These are phyloP conservation scores for Hylaeus anthracinus DNA, from an alignment of 1,140 invertebrate genomes.

Conservation along the genomic window DNA sequence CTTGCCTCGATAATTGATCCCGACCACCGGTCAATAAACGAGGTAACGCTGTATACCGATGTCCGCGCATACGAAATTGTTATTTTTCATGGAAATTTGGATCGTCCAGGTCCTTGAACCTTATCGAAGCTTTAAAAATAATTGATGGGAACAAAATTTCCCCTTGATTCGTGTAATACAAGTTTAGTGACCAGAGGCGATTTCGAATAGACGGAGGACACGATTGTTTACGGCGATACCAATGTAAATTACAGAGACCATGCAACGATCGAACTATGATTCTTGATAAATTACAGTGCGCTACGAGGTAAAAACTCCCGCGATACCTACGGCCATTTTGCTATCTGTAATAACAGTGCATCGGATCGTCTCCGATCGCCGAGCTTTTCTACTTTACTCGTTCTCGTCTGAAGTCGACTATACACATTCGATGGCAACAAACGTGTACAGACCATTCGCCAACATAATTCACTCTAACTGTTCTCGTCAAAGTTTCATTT, in stretches of 20 bases:
- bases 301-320: conserved; percentile 4
- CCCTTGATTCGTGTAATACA: neutral
- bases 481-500: neutral
- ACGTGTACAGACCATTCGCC: too few species aligned
- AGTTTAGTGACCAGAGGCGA: neutral
- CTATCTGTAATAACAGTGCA: conserved; percentile 29
- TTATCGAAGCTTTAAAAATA: neutral
- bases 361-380: conserved; percentile 6
- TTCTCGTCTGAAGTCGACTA: neutral
- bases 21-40: too few species aligned
- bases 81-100: too few species aligned
- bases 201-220: conserved; percentile 2
- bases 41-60: too few species aligned
- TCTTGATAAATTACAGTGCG: conserved; percentile 16
- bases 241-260: conserved; percentile 22
- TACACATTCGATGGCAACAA: too few species aligned
- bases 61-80: too few species aligned
- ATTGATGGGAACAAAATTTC: neutral
- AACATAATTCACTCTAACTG: neutral
- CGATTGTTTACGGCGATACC: conserved; percentile 9
- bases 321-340: neutral
- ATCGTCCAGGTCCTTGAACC: too few species aligned
- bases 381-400: neutral
- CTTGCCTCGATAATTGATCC: too few species aligned
- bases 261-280: neutral